Evolutionary conservation across 2,797 vertebrate genomes (phyloP), one percentile per base, ranked within the genome.

Genomic region (Microtus obscurus): DNA sequence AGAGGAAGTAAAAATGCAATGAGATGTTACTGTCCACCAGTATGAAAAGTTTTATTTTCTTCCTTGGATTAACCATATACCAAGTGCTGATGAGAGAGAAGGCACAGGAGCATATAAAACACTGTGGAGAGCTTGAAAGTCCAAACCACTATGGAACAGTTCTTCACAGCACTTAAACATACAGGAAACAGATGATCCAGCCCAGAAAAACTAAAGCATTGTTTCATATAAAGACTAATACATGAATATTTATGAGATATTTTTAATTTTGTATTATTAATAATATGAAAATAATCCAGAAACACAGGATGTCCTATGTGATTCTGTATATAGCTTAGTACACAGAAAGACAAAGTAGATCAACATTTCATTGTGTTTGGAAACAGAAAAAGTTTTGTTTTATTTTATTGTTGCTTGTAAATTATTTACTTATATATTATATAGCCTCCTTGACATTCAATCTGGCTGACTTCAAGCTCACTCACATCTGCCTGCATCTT

Each of bases 31-130:
- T 71, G 11, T 4, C 48, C 34, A 82, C 21, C 34, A 79, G 6
- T 43, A 40, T 77, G 17, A 19, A 79, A 31, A 92, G 45, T n/a
- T 76, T 65, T 19, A 12, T 25, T 45, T n/a, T 87, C 37, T 56
- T 73, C 51, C 85, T 74, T 81, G 83, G 8, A 74, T 85, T 93
- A 94, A 63, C 85, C 82, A 86, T 85, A 81, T 85, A 63, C 51
- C 9, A 78, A 74, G 27, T 4, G 0, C 5, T 63, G 85, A 43
- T 34, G 83, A 48, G 27, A 16, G 53, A 88, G 43, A 27, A 96
- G n/a, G 81, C 92, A 71, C 17, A 53, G 6, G 19, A 91, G 37
- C 31, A 92, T 19, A 59, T 13, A 77, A 94, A 77, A 21, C 37
- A 12, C 48, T 51, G 2, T 40, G 69, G 27, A 56, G 7, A 87